A percentile compares a stretch with the other conserved stretches of the same genome.
Evolutionary conservation across 2,888 invertebrate genomes (phyloP).

Genomic region (Aspidiotus destructor): DNA sequence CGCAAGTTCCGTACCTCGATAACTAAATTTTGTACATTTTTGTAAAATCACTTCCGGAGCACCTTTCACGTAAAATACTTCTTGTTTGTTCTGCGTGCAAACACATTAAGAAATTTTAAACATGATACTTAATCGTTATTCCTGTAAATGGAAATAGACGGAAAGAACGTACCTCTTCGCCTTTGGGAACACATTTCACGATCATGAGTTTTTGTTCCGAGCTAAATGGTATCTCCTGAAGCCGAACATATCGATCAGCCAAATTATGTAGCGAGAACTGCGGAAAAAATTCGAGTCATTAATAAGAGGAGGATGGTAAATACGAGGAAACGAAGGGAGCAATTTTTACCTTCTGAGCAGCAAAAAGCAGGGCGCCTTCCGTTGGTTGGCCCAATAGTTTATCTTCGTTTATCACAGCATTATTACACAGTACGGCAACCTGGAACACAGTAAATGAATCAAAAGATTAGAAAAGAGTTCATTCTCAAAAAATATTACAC

Average conservation of each 20-base stretch:
- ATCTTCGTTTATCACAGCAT: slow-evolving; percentile 80
- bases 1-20: slow-evolving; percentile 55
- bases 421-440: slow-evolving; percentile 87
- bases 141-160: not conserved
- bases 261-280: slow-evolving; percentile 73
- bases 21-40: slow-evolving; percentile 69
- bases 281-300: not conserved
- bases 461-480: not conserved
- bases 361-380: slow-evolving; percentile 89
- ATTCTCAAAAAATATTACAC: not conserved
- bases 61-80: slow-evolving; percentile 87
- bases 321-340: not conserved
- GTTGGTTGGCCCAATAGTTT: slow-evolving; percentile 89
- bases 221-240: slow-evolving; percentile 93
- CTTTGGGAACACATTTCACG: slow-evolving; percentile 78
- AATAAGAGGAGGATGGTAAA: not conserved
- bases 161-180: slow-evolving; percentile 49
- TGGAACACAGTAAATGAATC: slow-evolving; percentile 39
- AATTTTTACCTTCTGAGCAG: slow-evolving; percentile 67
- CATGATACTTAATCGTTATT: slow-evolving; percentile 7
- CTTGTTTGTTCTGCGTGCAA: slow-evolving; percentile 50
- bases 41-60: slow-evolving; percentile 84
- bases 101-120: slow-evolving; percentile 10
- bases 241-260: slow-evolving; percentile 65
- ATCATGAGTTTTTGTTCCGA: slow-evolving; percentile 99